phyloP scores from a whole-genome alignment of 2,797 vertebrate species.

The Aythya fuligula region DNA sequence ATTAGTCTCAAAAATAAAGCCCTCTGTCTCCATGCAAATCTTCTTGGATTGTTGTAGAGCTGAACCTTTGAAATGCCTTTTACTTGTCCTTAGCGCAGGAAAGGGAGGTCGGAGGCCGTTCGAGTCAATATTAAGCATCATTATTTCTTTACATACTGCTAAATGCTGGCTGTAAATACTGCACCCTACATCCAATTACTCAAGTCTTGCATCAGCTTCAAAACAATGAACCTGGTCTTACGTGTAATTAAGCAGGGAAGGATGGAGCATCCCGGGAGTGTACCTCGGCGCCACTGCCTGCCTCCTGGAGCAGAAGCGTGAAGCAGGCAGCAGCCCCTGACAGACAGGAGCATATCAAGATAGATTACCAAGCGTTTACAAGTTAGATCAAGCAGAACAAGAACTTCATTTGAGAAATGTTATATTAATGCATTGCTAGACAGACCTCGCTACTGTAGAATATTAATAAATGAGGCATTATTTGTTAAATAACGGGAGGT shows the following conservation, averaged over 20 bases:
- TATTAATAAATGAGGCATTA: conserved; percentile 30
- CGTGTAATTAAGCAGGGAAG: not conserved
- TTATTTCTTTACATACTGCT: not conserved
- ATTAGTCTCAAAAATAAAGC: not conserved
- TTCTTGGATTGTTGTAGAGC: not conserved
- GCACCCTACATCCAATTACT: not conserved
- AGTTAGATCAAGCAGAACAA: conserved; percentile 53
- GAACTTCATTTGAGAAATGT: conserved; percentile 52
- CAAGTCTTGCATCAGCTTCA: not conserved
- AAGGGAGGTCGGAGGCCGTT: not conserved
- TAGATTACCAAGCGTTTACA: conserved; percentile 44
- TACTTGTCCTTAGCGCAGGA: not conserved
- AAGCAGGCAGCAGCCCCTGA: conserved; percentile 29
- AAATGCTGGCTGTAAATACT: not conserved
- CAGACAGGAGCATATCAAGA: conserved; percentile 43
- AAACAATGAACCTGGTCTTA: not conserved
- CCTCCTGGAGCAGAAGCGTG: not conserved
- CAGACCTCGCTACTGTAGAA: not conserved
- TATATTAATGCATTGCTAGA: conserved; percentile 43
- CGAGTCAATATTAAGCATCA: accelerated
- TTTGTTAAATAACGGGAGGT: not conserved
- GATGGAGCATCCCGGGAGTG: not conserved
- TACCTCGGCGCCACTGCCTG: not conserved
- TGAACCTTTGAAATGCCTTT: not conserved
- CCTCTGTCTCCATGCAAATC: not conserved